Percentiles rank a stretch among this genome's conserved stretches.
Evolutionary conservation across 1,140 invertebrate species (phyloP).

Genomic region (Pseudachorutes palmiensis): DNA sequence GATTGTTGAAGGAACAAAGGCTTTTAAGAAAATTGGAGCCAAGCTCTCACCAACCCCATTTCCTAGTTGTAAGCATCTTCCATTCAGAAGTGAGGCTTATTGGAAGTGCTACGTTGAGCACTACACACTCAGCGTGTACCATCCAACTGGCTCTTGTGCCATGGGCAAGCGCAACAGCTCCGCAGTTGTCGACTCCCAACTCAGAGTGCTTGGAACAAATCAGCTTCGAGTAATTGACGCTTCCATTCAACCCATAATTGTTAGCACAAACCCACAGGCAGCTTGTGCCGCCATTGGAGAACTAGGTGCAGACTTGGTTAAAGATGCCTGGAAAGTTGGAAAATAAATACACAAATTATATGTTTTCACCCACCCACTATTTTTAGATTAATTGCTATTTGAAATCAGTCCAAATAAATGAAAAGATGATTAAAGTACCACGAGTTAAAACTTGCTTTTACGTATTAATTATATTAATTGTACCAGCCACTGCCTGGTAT

Average conservation of each 20-base stretch:
- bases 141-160: conserved; percentile 43
- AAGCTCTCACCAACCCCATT: conserved; percentile 25
- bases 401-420: too few relatives aligned
- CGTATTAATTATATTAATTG: too few relatives aligned
- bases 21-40: conserved; percentile 27
- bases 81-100: conserved; percentile 38
- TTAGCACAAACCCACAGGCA: conserved; percentile 36
- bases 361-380: too few relatives aligned
- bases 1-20: conserved; percentile 32
- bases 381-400: too few relatives aligned
- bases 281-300: conserved; percentile 49
- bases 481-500: too few relatives aligned
- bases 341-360: background rate
- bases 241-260: conserved; percentile 27
- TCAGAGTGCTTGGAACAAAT: conserved; percentile 42
- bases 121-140: conserved; percentile 40
- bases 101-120: conserved; percentile 40
- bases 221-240: conserved; percentile 44
- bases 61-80: conserved; percentile 38
- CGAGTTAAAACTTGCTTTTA: too few relatives aligned
- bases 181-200: conserved; percentile 43
- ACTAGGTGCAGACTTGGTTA: conserved; percentile 47
- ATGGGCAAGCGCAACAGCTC: conserved; percentile 42
- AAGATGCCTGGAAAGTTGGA: conserved; percentile 21
- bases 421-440: too few relatives aligned